phyloP scores from a whole-genome alignment of 2,113 vertebrate species.

The Hippocampus guttulatus region DNA sequence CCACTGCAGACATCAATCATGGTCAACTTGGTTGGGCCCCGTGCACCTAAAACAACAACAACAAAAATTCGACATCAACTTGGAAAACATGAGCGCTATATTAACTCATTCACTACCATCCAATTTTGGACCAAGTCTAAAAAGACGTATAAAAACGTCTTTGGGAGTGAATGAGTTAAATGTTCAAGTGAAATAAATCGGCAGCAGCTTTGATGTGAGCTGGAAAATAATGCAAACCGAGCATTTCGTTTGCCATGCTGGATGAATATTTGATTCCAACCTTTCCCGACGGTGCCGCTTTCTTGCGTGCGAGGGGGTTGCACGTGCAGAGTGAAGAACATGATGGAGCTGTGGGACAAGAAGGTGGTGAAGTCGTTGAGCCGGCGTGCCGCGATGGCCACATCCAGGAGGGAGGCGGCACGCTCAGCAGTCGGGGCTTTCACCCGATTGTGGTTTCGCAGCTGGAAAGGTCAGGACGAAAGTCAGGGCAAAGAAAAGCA shows the following conservation, averaged over 20 bases:
- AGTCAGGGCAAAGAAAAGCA: neutral
- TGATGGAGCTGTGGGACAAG: conserved; percentile 85
- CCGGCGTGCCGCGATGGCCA: conserved; percentile 81
- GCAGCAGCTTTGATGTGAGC: neutral
- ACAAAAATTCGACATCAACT: neutral
- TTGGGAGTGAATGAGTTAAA: no score
- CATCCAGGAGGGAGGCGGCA: conserved; percentile 89
- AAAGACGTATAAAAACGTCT: no score
- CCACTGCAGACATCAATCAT: conserved; percentile 97
- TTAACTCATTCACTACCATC: no score
- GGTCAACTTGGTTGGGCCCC: conserved; percentile 87
- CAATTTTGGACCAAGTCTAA: no score
- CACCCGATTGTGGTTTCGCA: conserved; percentile 90
- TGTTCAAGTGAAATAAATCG: neutral
- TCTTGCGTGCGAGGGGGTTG: conserved; percentile 89
- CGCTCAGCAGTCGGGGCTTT: conserved; percentile 88
- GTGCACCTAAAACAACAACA: conserved; percentile 74
- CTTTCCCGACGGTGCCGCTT: conserved; percentile 81
- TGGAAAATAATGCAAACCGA: neutral
- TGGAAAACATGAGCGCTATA: neutral
- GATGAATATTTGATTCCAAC: conserved; percentile 57
- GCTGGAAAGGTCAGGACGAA: conserved; percentile 72
- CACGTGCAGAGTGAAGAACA: conserved; percentile 96
- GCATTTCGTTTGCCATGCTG: neutral
- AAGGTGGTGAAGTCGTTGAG: conserved; percentile 64